A percentile compares a stretch with the other conserved stretches of the same genome.
These are phyloP conservation scores for Orestias chungarensis DNA, from an alignment of 2,797 vertebrate species.

Conservation along the genomic window DNA sequence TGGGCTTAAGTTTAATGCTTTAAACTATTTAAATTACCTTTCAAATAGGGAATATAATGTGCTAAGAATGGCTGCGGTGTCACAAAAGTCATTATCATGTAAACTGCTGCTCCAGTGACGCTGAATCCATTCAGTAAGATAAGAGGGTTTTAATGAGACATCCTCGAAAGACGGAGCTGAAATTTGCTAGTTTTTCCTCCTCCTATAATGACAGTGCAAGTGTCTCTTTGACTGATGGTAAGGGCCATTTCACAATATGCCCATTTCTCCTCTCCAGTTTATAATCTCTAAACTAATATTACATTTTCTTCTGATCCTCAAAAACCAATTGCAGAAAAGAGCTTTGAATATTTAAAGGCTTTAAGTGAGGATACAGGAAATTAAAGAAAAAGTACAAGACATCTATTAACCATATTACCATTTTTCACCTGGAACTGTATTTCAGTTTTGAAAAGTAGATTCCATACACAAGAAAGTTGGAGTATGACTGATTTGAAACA, in stretches of 20 bases:
- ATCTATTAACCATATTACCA: background rate
- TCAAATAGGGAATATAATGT: constrained; percentile 41
- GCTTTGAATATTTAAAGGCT: constrained; percentile 18
- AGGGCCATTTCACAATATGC: constrained; percentile 50
- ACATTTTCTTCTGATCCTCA: constrained; percentile 44
- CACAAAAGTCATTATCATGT: constrained; percentile 54
- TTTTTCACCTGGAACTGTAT: background rate
- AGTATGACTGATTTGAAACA: background rate
- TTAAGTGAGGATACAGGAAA: constrained; percentile 15
- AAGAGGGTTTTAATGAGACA: constrained; percentile 72
- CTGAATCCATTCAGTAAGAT: constrained; percentile 53
- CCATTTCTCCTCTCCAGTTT: constrained; percentile 42
- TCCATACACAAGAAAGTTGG: background rate
- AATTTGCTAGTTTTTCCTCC: constrained; percentile 40
- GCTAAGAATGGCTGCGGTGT: constrained; percentile 40
- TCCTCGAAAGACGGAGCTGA: constrained; percentile 46
- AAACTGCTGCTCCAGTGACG: constrained; percentile 56
- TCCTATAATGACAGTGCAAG: constrained; percentile 50
- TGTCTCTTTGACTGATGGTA: constrained; percentile 63
- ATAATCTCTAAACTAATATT: constrained; percentile 56
- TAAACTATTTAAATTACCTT: constrained; percentile 37
- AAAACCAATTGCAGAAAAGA: constrained; percentile 12
- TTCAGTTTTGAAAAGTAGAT: background rate
- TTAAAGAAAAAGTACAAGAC: too few relatives aligned
- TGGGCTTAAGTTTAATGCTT: constrained; percentile 20